Base-by-base conservation (phyloP, 2,797 vertebrate genomes). In the Poecilia picta region DNA sequence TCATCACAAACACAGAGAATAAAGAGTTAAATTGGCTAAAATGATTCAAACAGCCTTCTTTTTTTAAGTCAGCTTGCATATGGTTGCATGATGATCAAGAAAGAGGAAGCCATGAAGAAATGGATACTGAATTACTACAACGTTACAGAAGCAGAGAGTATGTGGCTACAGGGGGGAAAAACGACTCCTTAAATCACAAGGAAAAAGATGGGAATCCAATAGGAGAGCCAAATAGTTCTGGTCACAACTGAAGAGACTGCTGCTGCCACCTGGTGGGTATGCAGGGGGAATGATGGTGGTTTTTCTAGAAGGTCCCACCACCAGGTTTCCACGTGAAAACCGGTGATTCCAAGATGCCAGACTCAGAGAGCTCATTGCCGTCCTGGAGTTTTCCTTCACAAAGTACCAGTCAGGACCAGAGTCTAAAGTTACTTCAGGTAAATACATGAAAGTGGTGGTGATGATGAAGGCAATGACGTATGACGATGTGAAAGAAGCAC, bases 1-100 rank as follows among this genome's bases (percentile, higher is more conserved):
- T 94, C 88, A 91, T 92, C 94, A 96, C 95, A 78, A 94, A 94
- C 92, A 94, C 91, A 92, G 90, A 89, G 89, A 89, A 88, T 87
- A 92, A 93, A 94, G 93, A 86, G 90, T 91, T 91, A 85, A 87
- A 92, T 80, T 91, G 83, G 90, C 90, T 94, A 93, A 74, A 85
- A 86, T 84, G 79, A 88, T 89, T 95, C 85, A 92, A 92, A 95
- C 82, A 90, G 91, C 91, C 93, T 95, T 95, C 80, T 79, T 75
- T 80, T 87, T 77, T 80, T 87, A 89, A 85, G 62, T 86, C 78
- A 80, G 86, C 80, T 78, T 82, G 81, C 81, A 80, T 87, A 83
- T 87, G 74, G 72, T 84, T 51, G 74, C 83, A 72, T 75, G 82
- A 78, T 59, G 74, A 53, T 68, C 79, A 79, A 31, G 81, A 83